Base-by-base conservation (phyloP, 2,797 vertebrate genomes). In the Myotis vivesi region DNA sequence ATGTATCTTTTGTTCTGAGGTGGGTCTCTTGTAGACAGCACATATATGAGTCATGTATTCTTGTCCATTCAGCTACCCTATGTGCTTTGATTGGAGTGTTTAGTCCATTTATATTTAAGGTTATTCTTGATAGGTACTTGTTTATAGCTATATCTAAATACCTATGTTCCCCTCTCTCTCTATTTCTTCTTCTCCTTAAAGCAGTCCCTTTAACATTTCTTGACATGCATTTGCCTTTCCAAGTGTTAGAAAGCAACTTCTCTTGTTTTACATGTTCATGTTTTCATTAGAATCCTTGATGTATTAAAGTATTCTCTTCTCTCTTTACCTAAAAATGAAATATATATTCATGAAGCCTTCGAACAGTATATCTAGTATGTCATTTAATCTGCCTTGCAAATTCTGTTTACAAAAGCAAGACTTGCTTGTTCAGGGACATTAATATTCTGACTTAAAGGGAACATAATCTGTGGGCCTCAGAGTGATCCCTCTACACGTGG, bases 271-370 rank as follows among this genome's bases (percentile, higher is more conserved):
- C 19, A 72, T 8, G 11, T 80, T 90, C 57, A 33, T 75, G n/a
- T 89, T 95, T 80, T 89, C 36, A 81, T 84, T 92, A 77, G 93
- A 92, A 68, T 81, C 49, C 6, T 87, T 85, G 46, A 80, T 76
- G 11, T 89, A 89, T 87, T 89, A 38, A 79, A 86, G 15, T 95
- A n/a, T 88, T 76, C 46, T 36, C 68, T 55, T 93, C 5, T 75
- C 68, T 85, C 30, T 88, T 75, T 80, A 80, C n/a, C 71, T 76
- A 51, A 95, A 87, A 92, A 49, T 92, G 77, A 81, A 93, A 91
- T 92, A 87, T 94, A 72, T 73, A 89, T 84, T 91, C 84, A 69
- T 84, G 87, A 95, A 83, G 72, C 3, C 53, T 94, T 92, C 84
- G 23, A 91, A 41, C 91, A 72, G 9, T 72, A 13, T 87, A 59